Conservation (phyloP, 2,113 vertebrate species). For the Leiothrix lutea region DNA sequence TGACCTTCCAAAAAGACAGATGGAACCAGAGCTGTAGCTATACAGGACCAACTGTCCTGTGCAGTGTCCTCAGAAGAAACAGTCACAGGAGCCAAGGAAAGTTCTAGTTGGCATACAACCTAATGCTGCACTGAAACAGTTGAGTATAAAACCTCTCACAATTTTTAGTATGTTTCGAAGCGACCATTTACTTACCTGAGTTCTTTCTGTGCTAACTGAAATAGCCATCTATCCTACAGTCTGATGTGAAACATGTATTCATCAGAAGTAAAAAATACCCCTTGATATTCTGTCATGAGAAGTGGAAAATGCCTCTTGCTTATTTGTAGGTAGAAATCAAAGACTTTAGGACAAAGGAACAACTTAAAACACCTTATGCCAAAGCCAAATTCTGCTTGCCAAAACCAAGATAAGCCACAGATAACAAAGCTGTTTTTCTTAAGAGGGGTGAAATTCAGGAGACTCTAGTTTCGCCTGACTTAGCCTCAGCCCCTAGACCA, state of each 20-base stretch:
- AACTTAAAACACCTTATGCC: background rate
- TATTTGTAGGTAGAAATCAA: background rate
- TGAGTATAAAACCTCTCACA: background rate
- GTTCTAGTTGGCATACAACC: background rate
- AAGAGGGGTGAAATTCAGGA: background rate
- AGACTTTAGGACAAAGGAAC: background rate
- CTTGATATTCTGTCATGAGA: background rate
- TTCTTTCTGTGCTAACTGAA: background rate
- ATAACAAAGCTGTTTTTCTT: background rate
- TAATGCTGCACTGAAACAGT: background rate
- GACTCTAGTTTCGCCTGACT: background rate
- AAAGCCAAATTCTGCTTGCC: background rate
- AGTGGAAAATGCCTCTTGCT: background rate
- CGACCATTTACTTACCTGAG: background rate
- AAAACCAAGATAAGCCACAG: background rate
- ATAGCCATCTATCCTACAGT: background rate
- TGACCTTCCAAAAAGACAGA: background rate
- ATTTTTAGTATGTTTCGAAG: background rate
- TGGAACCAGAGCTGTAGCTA: background rate
- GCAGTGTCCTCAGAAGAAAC: background rate
- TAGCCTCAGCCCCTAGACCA: background rate
- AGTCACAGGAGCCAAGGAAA: background rate
- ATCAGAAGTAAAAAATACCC: background rate
- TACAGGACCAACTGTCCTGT: accelerated
- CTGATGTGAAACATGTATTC: background rate